Percentiles rank a stretch among this genome's conserved stretches.
Evolutionary conservation across 2,888 invertebrate species (phyloP).

Genomic region (Prostheceraeus crozeri): DNA sequence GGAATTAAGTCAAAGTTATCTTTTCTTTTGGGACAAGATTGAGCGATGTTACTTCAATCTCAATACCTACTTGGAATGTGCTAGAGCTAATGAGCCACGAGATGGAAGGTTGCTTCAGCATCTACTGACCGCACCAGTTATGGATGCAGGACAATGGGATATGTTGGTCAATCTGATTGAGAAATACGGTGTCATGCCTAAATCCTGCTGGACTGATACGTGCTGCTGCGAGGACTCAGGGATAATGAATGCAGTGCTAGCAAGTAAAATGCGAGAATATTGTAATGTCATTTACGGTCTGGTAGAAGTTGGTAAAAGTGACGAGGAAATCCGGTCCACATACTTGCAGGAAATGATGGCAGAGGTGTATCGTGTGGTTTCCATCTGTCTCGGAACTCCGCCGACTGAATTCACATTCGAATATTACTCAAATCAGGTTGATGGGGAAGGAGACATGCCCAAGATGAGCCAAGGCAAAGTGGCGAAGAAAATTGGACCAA

Average conservation of each 20-base stretch:
- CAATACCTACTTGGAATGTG: too few species aligned
- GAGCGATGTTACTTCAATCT: too few species aligned
- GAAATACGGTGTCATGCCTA: slow-evolving; percentile 79
- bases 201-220: slow-evolving; percentile 76
- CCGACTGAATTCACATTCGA: slow-evolving; percentile 72
- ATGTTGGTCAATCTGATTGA: too few species aligned
- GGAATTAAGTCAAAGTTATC: too few species aligned
- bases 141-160: too few species aligned
- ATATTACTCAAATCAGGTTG: too few species aligned
- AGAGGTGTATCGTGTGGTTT: slow-evolving; percentile 69
- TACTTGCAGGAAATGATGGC: not conserved
- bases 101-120: too few species aligned
- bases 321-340: not conserved
- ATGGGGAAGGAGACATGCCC: too few species aligned
- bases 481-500: slow-evolving; percentile 68
- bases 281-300: slow-evolving; percentile 68
- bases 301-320: slow-evolving; percentile 45
- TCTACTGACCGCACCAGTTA: too few species aligned
- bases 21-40: too few species aligned
- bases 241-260: slow-evolving; percentile 70
- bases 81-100: too few species aligned
- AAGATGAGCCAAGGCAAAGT: slow-evolving; percentile 72
- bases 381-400: slow-evolving; percentile 76
- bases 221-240: slow-evolving; percentile 69
- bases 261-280: slow-evolving; percentile 66